A percentile compares a stretch with the other conserved stretches of the same genome.
Evolutionary conservation across 2,888 invertebrate species (phyloP).

Genomic region (Cremastobaeus sp.): DNA sequence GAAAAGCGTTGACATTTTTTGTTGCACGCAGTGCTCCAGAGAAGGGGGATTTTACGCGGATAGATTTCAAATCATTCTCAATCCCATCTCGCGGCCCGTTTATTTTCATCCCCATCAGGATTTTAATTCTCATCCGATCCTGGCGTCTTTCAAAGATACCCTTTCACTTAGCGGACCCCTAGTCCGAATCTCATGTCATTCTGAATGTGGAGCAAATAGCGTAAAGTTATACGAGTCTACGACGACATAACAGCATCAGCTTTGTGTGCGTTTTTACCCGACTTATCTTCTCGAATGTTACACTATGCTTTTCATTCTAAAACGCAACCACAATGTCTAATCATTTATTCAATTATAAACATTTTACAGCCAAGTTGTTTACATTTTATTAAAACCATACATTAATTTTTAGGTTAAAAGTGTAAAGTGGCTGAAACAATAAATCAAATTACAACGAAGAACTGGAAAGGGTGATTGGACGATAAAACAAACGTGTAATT

Average conservation of each 20-base stretch:
- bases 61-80: conserved; percentile 75
- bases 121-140: conserved; percentile 54
- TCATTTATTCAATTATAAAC: too few relatives aligned
- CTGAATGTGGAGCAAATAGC: conserved; percentile 69
- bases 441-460: conserved; percentile 68
- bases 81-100: conserved; percentile 75
- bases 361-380: too few relatives aligned
- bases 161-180: conserved; percentile 63
- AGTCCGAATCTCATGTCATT: conserved; percentile 69
- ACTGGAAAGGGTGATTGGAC: conserved; percentile 58
- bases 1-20: conserved; percentile 51
- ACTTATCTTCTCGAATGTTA: too few relatives aligned
- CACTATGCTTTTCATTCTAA: background rate
- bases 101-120: conserved; percentile 64
- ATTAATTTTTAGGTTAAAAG: too few relatives aligned
- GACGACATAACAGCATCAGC: conserved; percentile 1
- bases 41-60: conserved; percentile 74
- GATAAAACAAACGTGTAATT: conserved; percentile 76
- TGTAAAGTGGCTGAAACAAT: conserved; percentile 62
- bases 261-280: too few relatives aligned
- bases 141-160: conserved; percentile 61
- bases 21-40: background rate
- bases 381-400: too few relatives aligned
- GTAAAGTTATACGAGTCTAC: conserved; percentile 67
- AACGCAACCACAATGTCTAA: too few relatives aligned